phyloP scores from a whole-genome alignment of 2,888 invertebrate genomes.

The Lissonota sp. region DNA sequence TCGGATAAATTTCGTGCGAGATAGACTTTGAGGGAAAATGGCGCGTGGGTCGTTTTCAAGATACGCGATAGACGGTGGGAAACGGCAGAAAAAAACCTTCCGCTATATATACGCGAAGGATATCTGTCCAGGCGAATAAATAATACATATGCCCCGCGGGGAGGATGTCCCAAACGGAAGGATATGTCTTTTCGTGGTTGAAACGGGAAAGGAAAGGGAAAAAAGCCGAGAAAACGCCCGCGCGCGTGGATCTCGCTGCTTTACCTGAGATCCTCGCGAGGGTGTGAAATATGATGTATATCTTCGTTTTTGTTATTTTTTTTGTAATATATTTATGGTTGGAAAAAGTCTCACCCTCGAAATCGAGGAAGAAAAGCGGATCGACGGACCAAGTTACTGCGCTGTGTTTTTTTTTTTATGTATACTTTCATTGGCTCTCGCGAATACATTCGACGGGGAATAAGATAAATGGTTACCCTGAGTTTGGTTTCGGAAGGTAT shows the following conservation, averaged over 20 bases:
- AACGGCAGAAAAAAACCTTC: not conserved
- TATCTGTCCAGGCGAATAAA: constrained; percentile 58
- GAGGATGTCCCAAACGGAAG: constrained; percentile 51
- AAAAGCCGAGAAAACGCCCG: constrained; percentile 17
- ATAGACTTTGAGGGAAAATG: constrained; percentile 37
- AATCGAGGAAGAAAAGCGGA: constrained; percentile 19
- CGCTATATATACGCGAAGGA: constrained; percentile 12
- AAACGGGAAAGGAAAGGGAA: constrained; percentile 22
- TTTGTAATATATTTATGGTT: constrained; percentile 45
- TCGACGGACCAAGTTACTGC: constrained; percentile 21
- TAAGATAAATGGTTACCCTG: too few relatives aligned
- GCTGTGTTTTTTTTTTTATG: too few relatives aligned
- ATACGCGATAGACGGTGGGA: not conserved
- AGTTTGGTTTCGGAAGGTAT: too few relatives aligned
- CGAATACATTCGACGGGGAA: too few relatives aligned
- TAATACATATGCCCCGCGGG: constrained; percentile 59
- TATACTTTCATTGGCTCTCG: too few relatives aligned
- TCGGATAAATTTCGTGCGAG: constrained; percentile 54
- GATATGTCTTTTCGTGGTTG: constrained; percentile 34
- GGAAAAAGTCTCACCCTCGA: constrained; percentile 18
- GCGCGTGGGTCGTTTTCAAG: not conserved
- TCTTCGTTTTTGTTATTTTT: not conserved
- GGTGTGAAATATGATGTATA: constrained; percentile 55
- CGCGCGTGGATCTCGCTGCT: constrained; percentile 2
- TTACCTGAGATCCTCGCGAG: constrained; percentile 2